phyloP scores from a whole-genome alignment of 2,113 vertebrate genomes.

The Polypterus senegalus region DNA sequence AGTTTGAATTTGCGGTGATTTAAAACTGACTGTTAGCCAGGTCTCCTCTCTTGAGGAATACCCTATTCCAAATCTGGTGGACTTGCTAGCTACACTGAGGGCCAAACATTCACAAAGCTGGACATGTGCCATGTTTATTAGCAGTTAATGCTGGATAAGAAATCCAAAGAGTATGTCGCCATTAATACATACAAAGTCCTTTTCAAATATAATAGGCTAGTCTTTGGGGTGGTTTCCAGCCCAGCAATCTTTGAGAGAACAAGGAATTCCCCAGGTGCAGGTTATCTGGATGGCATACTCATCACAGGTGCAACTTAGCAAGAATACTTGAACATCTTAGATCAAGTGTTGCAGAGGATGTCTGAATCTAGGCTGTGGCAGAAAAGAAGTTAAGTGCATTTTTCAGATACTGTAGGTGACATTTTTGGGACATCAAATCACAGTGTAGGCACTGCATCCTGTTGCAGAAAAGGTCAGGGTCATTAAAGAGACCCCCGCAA shows the following conservation, averaged over 20 bases:
- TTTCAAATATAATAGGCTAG: constrained; percentile 11
- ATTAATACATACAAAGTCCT: constrained; percentile 12
- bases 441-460: constrained; percentile 7
- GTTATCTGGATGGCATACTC: constrained; percentile 11
- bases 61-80: constrained; percentile 1
- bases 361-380: not conserved
- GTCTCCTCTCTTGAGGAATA: not conserved
- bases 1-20: not conserved
- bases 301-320: constrained; percentile 8
- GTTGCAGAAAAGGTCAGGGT: constrained; percentile 17
- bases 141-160: constrained; percentile 1
- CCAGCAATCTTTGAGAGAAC: constrained; percentile 16
- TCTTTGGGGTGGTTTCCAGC: constrained; percentile 9
- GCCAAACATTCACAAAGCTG: constrained; percentile 9
- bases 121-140: constrained; percentile 11
- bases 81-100: constrained; percentile 1
- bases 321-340: constrained; percentile 2
- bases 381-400: constrained; percentile 3
- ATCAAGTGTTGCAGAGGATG: constrained; percentile 10
- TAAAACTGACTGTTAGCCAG: constrained; percentile 1
- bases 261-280: constrained; percentile 15
- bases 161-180: constrained; percentile 11
- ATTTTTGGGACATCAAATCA: constrained; percentile 10
- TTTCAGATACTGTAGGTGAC: constrained; percentile 10
- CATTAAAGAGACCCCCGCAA: constrained; percentile 14